Evolutionary conservation across 2,797 vertebrate genomes (phyloP), one percentile per base, ranked within the genome.

Genomic region (Simalia tracyae): DNA sequence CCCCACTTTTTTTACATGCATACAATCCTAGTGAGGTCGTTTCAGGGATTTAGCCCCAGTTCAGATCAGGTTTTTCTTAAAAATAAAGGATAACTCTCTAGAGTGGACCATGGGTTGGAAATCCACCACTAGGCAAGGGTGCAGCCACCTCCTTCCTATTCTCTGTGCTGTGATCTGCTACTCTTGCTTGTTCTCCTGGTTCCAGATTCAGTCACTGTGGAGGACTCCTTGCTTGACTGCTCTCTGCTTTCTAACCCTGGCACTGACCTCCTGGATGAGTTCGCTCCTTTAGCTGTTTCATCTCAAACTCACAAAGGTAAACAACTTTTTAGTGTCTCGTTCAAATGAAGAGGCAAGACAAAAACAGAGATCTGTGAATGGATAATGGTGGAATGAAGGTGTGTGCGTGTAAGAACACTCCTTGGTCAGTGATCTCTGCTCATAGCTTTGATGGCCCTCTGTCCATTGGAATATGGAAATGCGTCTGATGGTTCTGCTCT

Each of bases 141-240:
- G 10, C 1, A 5, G 46, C 26, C 12, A 0, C 8, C 10, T 26
- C 31, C 68, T 92, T 26, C 2, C 68, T 96, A 86, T 93, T 97
- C 89, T 97, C 85, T 97, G 86, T 97, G 92, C 96, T 96, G 89
- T 97, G 97, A 94, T 95, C 95, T 95, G 86, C 86, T 95, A 89
- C 22, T 68, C 94, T 15, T 91, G 90, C 90, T 94, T 92, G 89
- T 68, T 89, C 76, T 89, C 90, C 91, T 94, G 97, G 95, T 96
- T 97, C 81, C 98, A 99, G 99, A 99, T 96, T 98, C 98, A 97
- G 98, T 99, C 97, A 97, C 98, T 95, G 98, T 98, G 95, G 98
- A 99, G 91, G 98, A 99, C 95, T 98, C 98, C 97, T 97, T 99
- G 96, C 98, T 99, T 97, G 98, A 98, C 96, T 98, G 98, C 92